Evolutionary conservation across 2,113 vertebrate genomes (phyloP).

Genomic region (Thamnophis sirtalis): DNA sequence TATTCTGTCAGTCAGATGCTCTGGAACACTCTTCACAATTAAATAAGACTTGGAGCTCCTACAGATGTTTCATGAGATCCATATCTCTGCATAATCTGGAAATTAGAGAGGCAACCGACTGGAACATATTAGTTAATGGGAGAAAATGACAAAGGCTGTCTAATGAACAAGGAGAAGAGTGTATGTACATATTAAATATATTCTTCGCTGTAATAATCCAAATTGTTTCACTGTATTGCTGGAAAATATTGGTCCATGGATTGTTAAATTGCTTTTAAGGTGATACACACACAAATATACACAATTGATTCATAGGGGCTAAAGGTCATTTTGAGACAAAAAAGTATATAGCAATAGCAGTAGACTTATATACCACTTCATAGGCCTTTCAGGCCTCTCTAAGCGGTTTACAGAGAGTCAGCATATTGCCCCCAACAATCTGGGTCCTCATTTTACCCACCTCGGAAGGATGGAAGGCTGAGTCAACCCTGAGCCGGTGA

Average conservation of each 20-base stretch:
- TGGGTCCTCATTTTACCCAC: no score
- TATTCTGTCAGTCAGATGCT: no score
- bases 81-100: background rate
- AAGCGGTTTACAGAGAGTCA: no score
- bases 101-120: background rate
- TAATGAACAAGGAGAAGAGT: background rate
- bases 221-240: conserved; percentile 22
- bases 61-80: background rate
- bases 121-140: conserved; percentile 1
- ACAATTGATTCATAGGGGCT: background rate
- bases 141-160: background rate
- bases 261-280: background rate
- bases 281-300: background rate
- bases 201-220: background rate
- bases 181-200: background rate
- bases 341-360: background rate
- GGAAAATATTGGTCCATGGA: conserved; percentile 26
- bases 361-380: no score
- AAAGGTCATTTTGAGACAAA: background rate
- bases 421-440: no score
- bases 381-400: no score
- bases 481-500: no score
- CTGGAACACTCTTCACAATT: background rate
- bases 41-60: background rate
- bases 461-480: no score